These are phyloP conservation scores for Blennius ocellaris DNA, from an alignment of 2,113 vertebrate genomes.

Conservation along the genomic window DNA sequence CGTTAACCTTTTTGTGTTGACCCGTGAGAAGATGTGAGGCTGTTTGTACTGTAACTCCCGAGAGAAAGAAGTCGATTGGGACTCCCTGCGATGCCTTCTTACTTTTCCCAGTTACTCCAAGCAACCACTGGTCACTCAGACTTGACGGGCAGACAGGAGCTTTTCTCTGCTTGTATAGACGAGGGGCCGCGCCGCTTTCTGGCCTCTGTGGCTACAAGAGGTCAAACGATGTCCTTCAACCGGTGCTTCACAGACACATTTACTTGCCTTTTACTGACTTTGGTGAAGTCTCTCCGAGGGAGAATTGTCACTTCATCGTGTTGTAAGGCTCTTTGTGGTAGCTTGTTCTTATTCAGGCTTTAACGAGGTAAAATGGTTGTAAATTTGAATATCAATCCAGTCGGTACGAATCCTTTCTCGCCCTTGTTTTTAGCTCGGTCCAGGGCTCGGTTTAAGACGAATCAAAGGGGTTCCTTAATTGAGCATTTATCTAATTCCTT, in stretches of 20 bases:
- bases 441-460: background rate
- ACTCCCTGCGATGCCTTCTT: slow-evolving; percentile 43
- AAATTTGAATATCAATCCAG: slow-evolving; percentile 10
- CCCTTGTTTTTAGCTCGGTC: background rate
- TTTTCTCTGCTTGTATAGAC: slow-evolving; percentile 54
- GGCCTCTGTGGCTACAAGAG: too few species aligned
- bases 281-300: slow-evolving; percentile 32
- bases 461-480: background rate
- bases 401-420: slow-evolving; percentile 5
- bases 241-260: slow-evolving; percentile 9
- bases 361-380: slow-evolving; percentile 5
- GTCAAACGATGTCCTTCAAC: slow-evolving; percentile 44
- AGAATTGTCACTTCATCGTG: slow-evolving; percentile 23
- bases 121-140: slow-evolving; percentile 66
- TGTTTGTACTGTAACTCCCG: slow-evolving; percentile 16
- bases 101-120: slow-evolving; percentile 69
- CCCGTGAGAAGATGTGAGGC: slow-evolving; percentile 48
- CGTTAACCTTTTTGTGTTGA: slow-evolving; percentile 38
- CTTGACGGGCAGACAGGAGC: slow-evolving; percentile 59
- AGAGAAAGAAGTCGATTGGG: slow-evolving; percentile 46
- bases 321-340: slow-evolving; percentile 38
- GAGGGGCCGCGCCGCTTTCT: slow-evolving; percentile 26
- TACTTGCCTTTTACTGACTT: slow-evolving; percentile 51
- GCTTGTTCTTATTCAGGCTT: slow-evolving; percentile 36
- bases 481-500: background rate